A percentile compares a stretch with the other conserved stretches of the same genome.
These are phyloP conservation scores for Brachionus paranguensis DNA, from an alignment of 1,140 invertebrate genomes.

Conservation along the genomic window DNA sequence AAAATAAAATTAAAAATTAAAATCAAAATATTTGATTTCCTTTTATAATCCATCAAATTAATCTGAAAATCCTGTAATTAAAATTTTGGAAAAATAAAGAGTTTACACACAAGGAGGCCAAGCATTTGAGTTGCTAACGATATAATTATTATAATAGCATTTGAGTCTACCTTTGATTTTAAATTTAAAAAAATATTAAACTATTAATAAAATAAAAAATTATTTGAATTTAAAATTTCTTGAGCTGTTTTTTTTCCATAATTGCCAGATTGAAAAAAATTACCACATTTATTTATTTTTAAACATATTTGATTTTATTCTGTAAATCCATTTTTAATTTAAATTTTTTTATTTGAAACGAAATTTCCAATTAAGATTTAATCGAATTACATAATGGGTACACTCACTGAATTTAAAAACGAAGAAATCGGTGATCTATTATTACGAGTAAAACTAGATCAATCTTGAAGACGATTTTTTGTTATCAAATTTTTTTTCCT, in stretches of 20 bases:
- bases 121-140: slow-evolving; percentile 8
- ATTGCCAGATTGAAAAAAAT: background rate
- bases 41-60: background rate
- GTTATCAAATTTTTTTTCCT: background rate
- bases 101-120: background rate
- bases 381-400: background rate
- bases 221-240: background rate
- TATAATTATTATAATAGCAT: background rate
- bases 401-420: slow-evolving; percentile 9
- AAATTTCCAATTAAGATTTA: background rate
- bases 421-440: slow-evolving; percentile 28
- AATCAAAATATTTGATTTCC: too few species aligned
- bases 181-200: background rate
- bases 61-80: background rate
- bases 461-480: background rate
- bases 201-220: slow-evolving; percentile 5
- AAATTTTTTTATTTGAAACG: background rate
- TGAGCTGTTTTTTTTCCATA: background rate
- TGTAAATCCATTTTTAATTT: background rate
- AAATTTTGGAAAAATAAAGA: background rate
- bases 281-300: background rate
- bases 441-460: background rate
- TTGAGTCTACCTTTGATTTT: background rate
- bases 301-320: background rate
- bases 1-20: too few species aligned